Conservation (phyloP, 1,140 invertebrate species). For the Drosophila ambigua region DNA sequence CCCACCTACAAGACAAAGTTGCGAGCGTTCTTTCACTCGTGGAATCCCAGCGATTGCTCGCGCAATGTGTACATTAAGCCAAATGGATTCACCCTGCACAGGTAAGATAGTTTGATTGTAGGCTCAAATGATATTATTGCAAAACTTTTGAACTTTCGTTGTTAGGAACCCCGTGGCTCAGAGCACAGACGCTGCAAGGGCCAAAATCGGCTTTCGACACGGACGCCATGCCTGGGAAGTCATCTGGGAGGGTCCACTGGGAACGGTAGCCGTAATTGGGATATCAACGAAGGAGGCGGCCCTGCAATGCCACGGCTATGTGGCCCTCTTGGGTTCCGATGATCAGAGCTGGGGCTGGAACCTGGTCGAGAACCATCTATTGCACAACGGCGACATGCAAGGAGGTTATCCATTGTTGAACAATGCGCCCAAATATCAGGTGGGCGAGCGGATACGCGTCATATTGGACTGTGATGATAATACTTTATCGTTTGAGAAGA, state of each 20-base stretch:
- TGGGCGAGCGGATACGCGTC: slow-evolving; percentile 97
- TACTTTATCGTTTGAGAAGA: slow-evolving; percentile 98
- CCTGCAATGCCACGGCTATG: slow-evolving; percentile 96
- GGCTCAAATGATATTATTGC: neutral
- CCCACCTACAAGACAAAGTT: slow-evolving; percentile 97
- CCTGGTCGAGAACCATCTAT: slow-evolving; percentile 97
- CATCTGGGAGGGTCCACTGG: slow-evolving; percentile 99
- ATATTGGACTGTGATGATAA: slow-evolving; percentile 99
- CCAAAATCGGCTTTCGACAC: slow-evolving; percentile 96
- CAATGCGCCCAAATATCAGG: slow-evolving; percentile 99
- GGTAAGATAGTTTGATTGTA: slow-evolving; percentile 80
- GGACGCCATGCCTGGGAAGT: slow-evolving; percentile 99
- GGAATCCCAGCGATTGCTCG: slow-evolving; percentile 98
- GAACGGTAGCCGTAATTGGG: slow-evolving; percentile 97
- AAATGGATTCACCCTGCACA: slow-evolving; percentile 98
- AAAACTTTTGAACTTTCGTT: slow-evolving; percentile 68
- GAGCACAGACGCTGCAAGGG: slow-evolving; percentile 98
- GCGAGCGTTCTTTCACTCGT: slow-evolving; percentile 96
- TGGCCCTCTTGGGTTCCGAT: slow-evolving; percentile 96
- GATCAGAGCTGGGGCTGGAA: slow-evolving; percentile 99
- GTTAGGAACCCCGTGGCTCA: slow-evolving; percentile 96
- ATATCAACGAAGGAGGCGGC: slow-evolving; percentile 97
- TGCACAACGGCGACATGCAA: slow-evolving; percentile 98
- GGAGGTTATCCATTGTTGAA: slow-evolving; percentile 98
- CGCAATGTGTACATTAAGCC: slow-evolving; percentile 98